phyloP scores from a whole-genome alignment of 2,113 vertebrate species.

The Mormoops blainvillei region DNA sequence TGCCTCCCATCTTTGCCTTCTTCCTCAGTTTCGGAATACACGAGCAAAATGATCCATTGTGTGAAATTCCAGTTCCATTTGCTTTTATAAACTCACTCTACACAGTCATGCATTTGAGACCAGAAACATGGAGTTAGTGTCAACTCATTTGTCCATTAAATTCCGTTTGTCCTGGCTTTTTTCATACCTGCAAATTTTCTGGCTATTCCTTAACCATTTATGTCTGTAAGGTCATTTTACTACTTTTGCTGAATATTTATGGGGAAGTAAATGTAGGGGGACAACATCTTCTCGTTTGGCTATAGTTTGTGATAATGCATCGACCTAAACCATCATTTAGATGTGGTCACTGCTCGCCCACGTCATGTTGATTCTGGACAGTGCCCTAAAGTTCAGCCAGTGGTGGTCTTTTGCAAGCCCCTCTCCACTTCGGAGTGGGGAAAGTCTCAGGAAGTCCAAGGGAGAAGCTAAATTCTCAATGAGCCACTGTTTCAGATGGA shows the following conservation, averaged over 20 bases:
- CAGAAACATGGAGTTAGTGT: not conserved
- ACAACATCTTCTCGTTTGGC: not conserved
- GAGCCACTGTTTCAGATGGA: not conserved
- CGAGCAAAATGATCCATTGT: not conserved
- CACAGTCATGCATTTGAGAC: not conserved
- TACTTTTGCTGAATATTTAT: not conserved
- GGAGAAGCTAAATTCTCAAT: not conserved
- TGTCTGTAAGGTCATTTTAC: not conserved
- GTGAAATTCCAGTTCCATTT: not conserved
- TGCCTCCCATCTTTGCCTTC: not conserved
- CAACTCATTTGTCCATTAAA: not conserved
- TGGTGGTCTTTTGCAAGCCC: not conserved
- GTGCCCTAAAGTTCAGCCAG: not conserved
- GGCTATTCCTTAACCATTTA: not conserved
- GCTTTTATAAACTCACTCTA: not conserved
- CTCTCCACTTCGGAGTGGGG: not conserved
- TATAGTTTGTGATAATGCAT: not conserved
- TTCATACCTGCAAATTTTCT: not conserved
- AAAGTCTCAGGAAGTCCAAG: not conserved
- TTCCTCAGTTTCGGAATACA: conserved; percentile 39
- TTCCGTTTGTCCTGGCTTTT: not conserved
- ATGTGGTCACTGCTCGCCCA: not conserved
- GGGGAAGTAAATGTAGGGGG: not conserved
- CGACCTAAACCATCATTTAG: not conserved
- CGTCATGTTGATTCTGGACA: not conserved